A percentile compares a stretch with the other conserved stretches of the same genome.
Evolutionary conservation across 2,113 vertebrate genomes (phyloP).

Genomic region (Arizona elegans): DNA sequence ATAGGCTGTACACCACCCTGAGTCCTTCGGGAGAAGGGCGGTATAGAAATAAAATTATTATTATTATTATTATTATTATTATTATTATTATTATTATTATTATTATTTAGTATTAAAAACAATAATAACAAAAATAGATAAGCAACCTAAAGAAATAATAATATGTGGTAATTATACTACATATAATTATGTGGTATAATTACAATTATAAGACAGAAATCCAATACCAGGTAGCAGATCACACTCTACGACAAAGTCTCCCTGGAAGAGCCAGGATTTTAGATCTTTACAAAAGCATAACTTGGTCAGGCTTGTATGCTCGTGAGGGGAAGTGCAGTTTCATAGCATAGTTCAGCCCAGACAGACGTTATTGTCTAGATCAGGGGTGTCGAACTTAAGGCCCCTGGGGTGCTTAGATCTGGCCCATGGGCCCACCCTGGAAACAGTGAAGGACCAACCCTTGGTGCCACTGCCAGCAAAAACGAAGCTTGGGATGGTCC

Average conservation of each 20-base stretch:
- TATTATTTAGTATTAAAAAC: not conserved
- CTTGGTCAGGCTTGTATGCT: not conserved
- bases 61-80: no score
- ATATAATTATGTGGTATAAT: no score
- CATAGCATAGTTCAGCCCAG: not conserved
- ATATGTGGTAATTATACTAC: not conserved
- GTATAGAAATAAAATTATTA: no score
- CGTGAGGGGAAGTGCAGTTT: not conserved
- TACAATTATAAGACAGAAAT: not conserved
- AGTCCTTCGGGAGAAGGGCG: no score
- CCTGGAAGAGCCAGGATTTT: not conserved
- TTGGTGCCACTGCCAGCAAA: no score
- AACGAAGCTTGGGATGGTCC: no score
- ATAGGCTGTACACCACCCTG: no score
- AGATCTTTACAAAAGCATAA: not conserved
- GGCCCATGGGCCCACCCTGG: no score
- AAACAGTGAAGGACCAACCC: no score
- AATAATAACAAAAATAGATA: not conserved
- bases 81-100: no score
- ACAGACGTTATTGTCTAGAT: not conserved
- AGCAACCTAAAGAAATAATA: not conserved
- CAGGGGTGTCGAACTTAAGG: not conserved
- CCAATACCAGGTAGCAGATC: not conserved
- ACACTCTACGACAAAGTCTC: not conserved
- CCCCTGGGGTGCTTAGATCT: no score